Conservation (phyloP, 2,113 vertebrate genomes). For the Rutilus rutilus region DNA sequence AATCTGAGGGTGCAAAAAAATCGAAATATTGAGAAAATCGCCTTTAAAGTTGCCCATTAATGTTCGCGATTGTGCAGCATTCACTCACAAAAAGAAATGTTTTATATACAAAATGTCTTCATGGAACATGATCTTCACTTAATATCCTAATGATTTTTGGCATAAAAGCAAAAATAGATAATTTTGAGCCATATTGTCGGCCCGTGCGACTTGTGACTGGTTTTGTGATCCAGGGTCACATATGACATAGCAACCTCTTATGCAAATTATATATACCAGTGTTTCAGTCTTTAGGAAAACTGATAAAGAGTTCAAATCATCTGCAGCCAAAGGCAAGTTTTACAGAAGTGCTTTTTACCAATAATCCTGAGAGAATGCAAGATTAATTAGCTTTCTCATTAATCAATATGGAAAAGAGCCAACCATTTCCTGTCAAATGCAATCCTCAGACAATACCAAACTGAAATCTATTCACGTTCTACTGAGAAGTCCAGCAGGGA, state of each 20-base stretch:
- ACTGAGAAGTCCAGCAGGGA: not conserved
- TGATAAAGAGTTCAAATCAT: constrained; percentile 55
- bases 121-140: too few relatives aligned
- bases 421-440: constrained; percentile 66
- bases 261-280: constrained; percentile 8
- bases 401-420: constrained; percentile 69
- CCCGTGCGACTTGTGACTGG: too few relatives aligned
- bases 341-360: constrained; percentile 54
- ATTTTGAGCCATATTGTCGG: too few relatives aligned
- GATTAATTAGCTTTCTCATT: constrained; percentile 70
- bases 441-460: constrained; percentile 61
- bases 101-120: too few relatives aligned
- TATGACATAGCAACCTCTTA: not conserved
- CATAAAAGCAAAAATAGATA: too few relatives aligned
- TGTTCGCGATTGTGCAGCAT: too few relatives aligned
- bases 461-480: constrained; percentile 53
- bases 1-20: too few relatives aligned
- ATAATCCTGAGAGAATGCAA: constrained; percentile 52
- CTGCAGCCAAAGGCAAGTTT: constrained; percentile 44
- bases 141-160: too few relatives aligned
- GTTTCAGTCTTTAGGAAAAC: constrained; percentile 9
- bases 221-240: too few relatives aligned
- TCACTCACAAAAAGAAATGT: too few relatives aligned
- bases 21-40: too few relatives aligned
- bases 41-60: too few relatives aligned